Evolutionary conservation across 1,140 invertebrate genomes (phyloP).

Genomic region (Microvelia longipes): DNA sequence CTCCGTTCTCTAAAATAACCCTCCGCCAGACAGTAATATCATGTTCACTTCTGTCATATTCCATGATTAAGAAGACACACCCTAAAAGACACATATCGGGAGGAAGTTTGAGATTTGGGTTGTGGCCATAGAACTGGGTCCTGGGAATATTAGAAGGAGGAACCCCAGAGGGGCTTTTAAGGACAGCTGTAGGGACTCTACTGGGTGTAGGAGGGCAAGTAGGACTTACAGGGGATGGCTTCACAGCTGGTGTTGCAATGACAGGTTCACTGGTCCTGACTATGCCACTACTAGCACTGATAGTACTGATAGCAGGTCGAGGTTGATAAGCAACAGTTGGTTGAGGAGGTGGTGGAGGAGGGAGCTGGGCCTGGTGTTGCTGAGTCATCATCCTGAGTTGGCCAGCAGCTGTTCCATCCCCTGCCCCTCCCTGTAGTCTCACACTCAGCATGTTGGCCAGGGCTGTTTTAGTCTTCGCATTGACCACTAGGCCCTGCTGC

Average conservation of each 20-base stretch:
- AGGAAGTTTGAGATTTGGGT: constrained; percentile 73
- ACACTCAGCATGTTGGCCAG: constrained; percentile 87
- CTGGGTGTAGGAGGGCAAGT: constrained; percentile 20
- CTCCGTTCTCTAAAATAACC: constrained; percentile 71
- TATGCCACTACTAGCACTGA: constrained; percentile 32
- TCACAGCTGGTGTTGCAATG: neutral
- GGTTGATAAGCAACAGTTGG: constrained; percentile 29
- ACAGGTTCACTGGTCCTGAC: constrained; percentile 1
- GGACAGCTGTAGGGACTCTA: constrained; percentile 37
- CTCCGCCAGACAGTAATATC: constrained; percentile 55
- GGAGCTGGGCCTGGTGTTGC: constrained; percentile 47
- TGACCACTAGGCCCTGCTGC: constrained; percentile 39
- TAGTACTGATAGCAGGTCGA: constrained; percentile 33
- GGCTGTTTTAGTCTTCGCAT: constrained; percentile 86
- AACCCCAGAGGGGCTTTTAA: constrained; percentile 28
- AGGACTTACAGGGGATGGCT: constrained; percentile 33
- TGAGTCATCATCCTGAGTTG: constrained; percentile 51
- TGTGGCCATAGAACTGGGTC: constrained; percentile 59
- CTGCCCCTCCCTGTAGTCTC: constrained; percentile 48
- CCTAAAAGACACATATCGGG: constrained; percentile 76
- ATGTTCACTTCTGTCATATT: constrained; percentile 46
- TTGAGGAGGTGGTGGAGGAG: constrained; percentile 28
- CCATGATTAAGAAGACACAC: constrained; percentile 78
- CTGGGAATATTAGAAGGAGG: constrained; percentile 21
- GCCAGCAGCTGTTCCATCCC: constrained; percentile 31